These are phyloP conservation scores for Python bivittatus DNA, from an alignment of 2,113 vertebrate genomes.

Conservation along the genomic window DNA sequence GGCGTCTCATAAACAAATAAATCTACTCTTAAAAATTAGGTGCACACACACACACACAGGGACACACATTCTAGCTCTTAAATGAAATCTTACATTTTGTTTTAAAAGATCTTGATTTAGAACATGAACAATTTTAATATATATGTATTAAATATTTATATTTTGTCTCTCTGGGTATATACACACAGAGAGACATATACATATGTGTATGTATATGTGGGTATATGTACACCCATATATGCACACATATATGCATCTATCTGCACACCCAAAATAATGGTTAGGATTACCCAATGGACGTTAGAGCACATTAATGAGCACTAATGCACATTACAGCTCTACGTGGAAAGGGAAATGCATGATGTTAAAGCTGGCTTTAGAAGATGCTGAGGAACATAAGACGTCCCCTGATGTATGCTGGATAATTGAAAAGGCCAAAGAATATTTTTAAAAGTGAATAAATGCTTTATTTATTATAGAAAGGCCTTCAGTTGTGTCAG, in stretches of 20 bases:
- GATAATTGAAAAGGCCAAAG: not conserved
- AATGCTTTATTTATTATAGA: not conserved
- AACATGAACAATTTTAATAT: not conserved
- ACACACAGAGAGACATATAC: not conserved
- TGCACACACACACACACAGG: not conserved
- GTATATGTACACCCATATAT: not conserved
- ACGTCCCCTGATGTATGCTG: not conserved
- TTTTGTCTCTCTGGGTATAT: not conserved
- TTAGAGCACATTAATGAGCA: no score
- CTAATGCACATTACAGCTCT: not conserved
- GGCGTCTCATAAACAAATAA: not conserved
- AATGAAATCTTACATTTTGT: not conserved
- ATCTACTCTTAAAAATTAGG: not conserved
- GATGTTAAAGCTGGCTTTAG: not conserved
- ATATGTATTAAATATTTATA: not conserved
- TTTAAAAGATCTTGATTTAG: not conserved
- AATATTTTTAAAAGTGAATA: not conserved
- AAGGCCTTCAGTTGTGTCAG: not conserved
- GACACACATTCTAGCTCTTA: not conserved
- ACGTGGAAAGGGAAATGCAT: not conserved
- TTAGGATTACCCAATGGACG: not conserved
- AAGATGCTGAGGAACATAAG: not conserved
- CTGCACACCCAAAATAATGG: not conserved
- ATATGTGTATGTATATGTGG: not conserved
- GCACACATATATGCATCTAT: not conserved